Base-by-base conservation (phyloP, 2,888 invertebrate genomes). In the Carterocephalus palaemon region DNA sequence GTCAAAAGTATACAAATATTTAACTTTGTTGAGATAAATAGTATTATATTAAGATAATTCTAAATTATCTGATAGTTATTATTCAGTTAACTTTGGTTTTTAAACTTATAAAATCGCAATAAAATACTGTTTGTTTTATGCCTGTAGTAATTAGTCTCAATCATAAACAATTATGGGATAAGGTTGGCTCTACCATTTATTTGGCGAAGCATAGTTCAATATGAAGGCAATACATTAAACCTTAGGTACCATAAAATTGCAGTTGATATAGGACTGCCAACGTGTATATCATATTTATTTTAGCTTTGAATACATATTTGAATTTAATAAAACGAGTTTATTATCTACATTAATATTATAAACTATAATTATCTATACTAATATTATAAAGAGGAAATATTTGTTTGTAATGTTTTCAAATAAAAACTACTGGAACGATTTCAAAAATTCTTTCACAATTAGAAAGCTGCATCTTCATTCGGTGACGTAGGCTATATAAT, bases 211-310 rank as follows among this genome's bases (percentile, higher is more conserved):
- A 69, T 72, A 67, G 70, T 71, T 70, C 57, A 65, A 69, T 71
- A 63, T 67, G 67, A 75, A 64, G 67, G 69, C 66, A 68, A 71
- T 73, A 66, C 66, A 64, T 75, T 68, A 69, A 53, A 48, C 46
- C 39, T 41, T 38, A 29, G 34, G 20, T 20, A 42, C 74, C 72
- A 48, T 75, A 70, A 48, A 53, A 47, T 46, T 67, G 79, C 59
- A 77, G 80, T 74, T 64, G 48, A 37, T 48, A 20, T 28, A 33
- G 20, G 20, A n/a, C n/a, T n/a, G n/a, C n/a, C n/a, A n/a, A 46
- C 48, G 15, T 26, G 13, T 24, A 37, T 13, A 9, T 13, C 16
- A 34, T 9, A 37, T 15, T n/a, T n/a, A 33, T 24, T 23, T 33
- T 12, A 17, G 19, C 32, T 29, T 15, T 17, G 16, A 8, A 22